Conservation (phyloP, 2,888 invertebrate species). For the Biston betularia region DNA sequence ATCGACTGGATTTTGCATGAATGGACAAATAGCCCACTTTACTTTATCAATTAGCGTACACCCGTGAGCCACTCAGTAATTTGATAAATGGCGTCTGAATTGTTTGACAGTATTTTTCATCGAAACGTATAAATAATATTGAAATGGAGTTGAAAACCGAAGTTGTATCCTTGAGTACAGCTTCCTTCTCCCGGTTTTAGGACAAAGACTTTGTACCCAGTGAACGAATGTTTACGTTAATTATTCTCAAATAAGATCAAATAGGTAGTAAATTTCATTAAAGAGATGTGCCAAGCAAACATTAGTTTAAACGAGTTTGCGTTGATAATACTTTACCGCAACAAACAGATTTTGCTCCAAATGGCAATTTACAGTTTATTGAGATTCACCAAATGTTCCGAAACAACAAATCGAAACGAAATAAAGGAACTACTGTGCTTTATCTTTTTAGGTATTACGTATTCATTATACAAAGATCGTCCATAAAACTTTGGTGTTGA, state of each 20-base stretch:
- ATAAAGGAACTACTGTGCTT: conserved; percentile 7
- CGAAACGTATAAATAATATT: conserved; percentile 56
- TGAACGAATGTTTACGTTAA: conserved; percentile 51
- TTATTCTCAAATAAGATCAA: conserved; percentile 45
- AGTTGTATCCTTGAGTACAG: conserved; percentile 64
- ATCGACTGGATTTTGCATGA: no score
- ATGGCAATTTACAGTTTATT: conserved; percentile 45
- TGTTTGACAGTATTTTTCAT: conserved; percentile 51
- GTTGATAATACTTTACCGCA: conserved; percentile 26
- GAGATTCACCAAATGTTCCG: conserved; percentile 27
- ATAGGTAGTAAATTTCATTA: conserved; percentile 52
- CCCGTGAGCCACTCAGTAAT: background rate
- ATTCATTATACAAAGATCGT: background rate
- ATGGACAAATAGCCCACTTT: no score
- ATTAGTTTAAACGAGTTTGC: conserved; percentile 34
- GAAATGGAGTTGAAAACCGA: conserved; percentile 60
- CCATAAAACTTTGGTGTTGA: background rate
- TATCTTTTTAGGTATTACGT: no score
- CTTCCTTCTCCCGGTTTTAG: conserved; percentile 62
- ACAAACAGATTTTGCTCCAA: conserved; percentile 37
- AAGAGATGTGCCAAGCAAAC: conserved; percentile 45
- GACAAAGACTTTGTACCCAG: conserved; percentile 68
- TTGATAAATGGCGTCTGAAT: conserved; percentile 25
- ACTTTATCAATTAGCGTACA: background rate
- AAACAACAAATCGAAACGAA: conserved; percentile 19